Evolutionary conservation across 2,888 invertebrate species (phyloP).

Genomic region (Drosophila pseudotakahashii): DNA sequence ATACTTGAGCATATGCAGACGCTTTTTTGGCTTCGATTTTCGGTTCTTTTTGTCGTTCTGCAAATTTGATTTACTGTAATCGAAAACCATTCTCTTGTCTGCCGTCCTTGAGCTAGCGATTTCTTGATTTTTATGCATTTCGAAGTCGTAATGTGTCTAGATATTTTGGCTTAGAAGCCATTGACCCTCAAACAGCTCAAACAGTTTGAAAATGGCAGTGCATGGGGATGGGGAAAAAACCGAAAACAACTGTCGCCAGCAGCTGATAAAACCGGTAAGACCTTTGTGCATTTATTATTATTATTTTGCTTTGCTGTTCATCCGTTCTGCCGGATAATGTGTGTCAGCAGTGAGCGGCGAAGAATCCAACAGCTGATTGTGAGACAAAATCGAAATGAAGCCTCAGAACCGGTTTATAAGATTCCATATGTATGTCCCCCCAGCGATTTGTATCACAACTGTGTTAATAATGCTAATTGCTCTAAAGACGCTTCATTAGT

Average conservation of each 20-base stretch:
- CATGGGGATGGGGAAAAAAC: neutral
- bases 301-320: conserved; percentile 8
- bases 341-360: conserved; percentile 30
- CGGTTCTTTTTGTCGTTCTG: conserved; percentile 17
- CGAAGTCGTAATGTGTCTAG: conserved; percentile 19
- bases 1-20: neutral
- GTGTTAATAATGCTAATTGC: conserved; percentile 36
- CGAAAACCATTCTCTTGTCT: conserved; percentile 36
- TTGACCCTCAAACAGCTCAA: conserved; percentile 26
- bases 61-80: conserved; percentile 40
- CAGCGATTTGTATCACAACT: conserved; percentile 12
- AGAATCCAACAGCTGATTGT: conserved; percentile 32
- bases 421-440: conserved; percentile 7
- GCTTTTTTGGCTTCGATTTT: conserved; percentile 28
- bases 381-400: neutral
- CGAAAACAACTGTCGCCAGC: conserved; percentile 6
- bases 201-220: neutral
- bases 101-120: conserved; percentile 31
- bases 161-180: conserved; percentile 20
- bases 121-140: conserved; percentile 15
- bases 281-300: conserved; percentile 32
- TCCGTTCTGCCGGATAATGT: conserved; percentile 28
- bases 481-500: conserved; percentile 34
- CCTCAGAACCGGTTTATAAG: conserved; percentile 16
- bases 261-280: conserved; percentile 44